Conservation (phyloP, 2,888 invertebrate genomes). For the Drosophila peninsularis region DNA sequence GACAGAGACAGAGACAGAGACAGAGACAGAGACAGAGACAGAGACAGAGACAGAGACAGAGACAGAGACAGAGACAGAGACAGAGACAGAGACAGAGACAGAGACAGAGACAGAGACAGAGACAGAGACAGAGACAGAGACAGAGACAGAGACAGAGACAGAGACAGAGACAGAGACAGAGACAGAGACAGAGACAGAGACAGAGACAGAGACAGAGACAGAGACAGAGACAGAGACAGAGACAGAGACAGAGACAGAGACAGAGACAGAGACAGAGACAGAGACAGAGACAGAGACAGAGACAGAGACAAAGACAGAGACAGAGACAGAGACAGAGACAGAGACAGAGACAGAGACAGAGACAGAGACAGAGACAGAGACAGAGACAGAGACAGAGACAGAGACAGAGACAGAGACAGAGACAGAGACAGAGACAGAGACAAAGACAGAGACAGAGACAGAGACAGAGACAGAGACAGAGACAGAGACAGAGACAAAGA, state of each 20-base stretch:
- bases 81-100: neutral
- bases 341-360: neutral
- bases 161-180: neutral
- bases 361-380: neutral
- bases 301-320: no score
- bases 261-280: neutral
- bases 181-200: neutral
- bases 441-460: neutral
- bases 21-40: neutral
- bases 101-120: neutral
- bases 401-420: neutral
- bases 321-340: neutral
- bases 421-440: neutral
- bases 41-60: neutral
- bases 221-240: no score
- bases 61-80: neutral
- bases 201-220: neutral
- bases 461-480: neutral
- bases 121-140: neutral
- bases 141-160: neutral
- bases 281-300: neutral
- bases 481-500: no score
- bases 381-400: neutral
- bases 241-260: no score
- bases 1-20: accelerated